phyloP scores from a whole-genome alignment of 92 coral and sea anemone genomes.

The Nematostella vectensis region DNA sequence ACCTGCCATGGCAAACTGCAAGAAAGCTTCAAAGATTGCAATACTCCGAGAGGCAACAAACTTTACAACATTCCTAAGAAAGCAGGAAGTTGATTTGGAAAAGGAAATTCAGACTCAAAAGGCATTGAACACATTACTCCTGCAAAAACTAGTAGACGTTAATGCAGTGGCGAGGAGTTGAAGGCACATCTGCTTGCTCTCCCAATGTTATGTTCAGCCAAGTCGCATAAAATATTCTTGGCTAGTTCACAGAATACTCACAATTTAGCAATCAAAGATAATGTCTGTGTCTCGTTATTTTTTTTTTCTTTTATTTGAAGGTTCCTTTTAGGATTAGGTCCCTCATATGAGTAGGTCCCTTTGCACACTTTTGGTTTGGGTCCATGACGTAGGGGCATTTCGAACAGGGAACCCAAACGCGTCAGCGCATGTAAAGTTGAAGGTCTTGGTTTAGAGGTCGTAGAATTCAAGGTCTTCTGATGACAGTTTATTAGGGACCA shows the following conservation, averaged over 20 bases:
- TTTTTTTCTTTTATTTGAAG: no score
- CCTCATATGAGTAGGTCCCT: no score
- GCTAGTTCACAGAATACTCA: background rate
- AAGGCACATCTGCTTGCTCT: background rate
- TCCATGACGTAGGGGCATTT: no score
- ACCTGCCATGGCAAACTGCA: conserved; percentile 36
- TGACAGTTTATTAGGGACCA: no score
- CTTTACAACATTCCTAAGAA: conserved; percentile 26
- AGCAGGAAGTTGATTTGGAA: conserved; percentile 11
- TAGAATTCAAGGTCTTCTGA: no score
- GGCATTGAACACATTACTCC: conserved; percentile 12
- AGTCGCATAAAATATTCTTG: background rate
- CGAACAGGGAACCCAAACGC: no score
- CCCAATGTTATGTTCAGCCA: background rate
- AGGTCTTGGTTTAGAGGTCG: no score
- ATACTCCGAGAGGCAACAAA: conserved; percentile 44
- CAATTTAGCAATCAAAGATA: background rate
- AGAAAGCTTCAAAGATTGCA: conserved; percentile 50
- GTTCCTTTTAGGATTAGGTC: no score
- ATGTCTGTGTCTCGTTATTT: background rate
- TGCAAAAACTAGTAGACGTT: conserved; percentile 22
- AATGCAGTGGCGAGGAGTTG: background rate
- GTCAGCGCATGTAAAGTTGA: no score
- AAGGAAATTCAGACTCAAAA: conserved; percentile 11
- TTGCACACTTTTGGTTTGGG: no score